Percentiles rank a stretch among this genome's conserved stretches.
Conservation (phyloP, 1,140 invertebrate genomes). For the Heterodera schachtii region DNA sequence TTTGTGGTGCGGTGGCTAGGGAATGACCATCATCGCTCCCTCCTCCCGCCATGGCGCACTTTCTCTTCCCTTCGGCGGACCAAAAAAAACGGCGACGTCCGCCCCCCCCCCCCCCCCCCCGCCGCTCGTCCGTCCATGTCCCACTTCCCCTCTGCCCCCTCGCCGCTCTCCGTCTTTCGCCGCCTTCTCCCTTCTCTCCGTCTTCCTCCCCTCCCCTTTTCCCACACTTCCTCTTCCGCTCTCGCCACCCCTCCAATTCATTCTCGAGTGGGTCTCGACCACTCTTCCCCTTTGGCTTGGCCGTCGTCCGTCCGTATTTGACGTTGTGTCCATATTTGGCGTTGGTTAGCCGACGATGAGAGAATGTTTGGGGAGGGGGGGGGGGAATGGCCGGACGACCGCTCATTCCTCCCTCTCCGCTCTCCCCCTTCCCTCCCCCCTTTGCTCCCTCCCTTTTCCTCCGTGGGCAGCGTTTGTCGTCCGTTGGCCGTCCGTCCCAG, state of each 20-base stretch:
- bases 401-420: not conserved
- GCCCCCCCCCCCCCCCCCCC: too few species aligned
- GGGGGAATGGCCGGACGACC: not conserved
- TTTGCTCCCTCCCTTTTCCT: not conserved
- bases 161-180: not conserved
- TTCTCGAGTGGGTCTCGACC: not conserved
- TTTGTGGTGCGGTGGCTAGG: not conserved
- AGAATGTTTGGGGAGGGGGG: not conserved
- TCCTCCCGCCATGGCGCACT: not conserved
- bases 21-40: not conserved
- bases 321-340: conserved; percentile 2
- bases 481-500: not conserved
- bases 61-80: not conserved
- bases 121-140: not conserved
- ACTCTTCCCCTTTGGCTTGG: not conserved
- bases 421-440: too few species aligned
- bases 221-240: not conserved
- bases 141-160: not conserved
- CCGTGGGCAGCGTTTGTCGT: not conserved
- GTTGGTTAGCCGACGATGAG: not conserved
- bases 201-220: not conserved
- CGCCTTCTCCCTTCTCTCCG: not conserved
- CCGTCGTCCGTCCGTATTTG: not conserved
- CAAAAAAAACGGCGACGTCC: not conserved
- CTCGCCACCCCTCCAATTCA: not conserved